These are phyloP conservation scores for Drosophila varians DNA, from an alignment of 1,140 invertebrate species.

Conservation along the genomic window DNA sequence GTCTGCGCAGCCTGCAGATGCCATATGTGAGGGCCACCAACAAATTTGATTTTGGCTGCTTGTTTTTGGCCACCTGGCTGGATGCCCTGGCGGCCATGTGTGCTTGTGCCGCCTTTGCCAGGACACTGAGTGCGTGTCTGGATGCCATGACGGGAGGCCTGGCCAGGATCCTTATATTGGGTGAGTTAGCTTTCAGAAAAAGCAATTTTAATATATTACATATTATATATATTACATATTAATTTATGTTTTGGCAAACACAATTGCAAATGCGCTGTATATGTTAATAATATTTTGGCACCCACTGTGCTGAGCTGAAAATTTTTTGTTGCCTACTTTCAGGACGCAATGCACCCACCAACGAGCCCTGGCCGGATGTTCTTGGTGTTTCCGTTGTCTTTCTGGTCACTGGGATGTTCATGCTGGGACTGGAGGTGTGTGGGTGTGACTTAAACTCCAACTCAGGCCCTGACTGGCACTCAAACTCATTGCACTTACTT, in stretches of 20 bases:
- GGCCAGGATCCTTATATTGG: slow-evolving; percentile 84
- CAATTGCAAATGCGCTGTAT: no score
- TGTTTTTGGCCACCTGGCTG: slow-evolving; percentile 87
- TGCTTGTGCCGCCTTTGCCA: slow-evolving; percentile 87
- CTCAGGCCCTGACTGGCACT: not conserved
- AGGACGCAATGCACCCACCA: slow-evolving; percentile 84
- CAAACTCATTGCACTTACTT: slow-evolving; percentile 5
- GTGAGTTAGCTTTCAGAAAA: slow-evolving; percentile 16
- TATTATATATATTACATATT: not conserved
- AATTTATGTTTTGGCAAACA: no score
- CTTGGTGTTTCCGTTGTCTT: slow-evolving; percentile 88
- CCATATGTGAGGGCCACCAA: slow-evolving; percentile 82
- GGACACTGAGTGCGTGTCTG: slow-evolving; percentile 87
- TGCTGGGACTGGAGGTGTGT: slow-evolving; percentile 87
- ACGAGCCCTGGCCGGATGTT: slow-evolving; percentile 89
- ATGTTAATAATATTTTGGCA: slow-evolving; percentile 36
- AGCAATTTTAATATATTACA: not conserved
- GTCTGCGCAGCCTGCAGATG: slow-evolving; percentile 75
- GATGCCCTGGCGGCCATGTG: slow-evolving; percentile 86
- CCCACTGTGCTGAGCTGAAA: slow-evolving; percentile 22
- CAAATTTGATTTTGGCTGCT: slow-evolving; percentile 79
- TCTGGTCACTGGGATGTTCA: slow-evolving; percentile 88
- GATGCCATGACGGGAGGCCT: slow-evolving; percentile 87
- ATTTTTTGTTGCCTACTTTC: slow-evolving; percentile 58
- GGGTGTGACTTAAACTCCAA: not conserved